These are phyloP conservation scores for Crocuta crocuta DNA, from an alignment of 2,113 vertebrate genomes.

Conservation along the genomic window DNA sequence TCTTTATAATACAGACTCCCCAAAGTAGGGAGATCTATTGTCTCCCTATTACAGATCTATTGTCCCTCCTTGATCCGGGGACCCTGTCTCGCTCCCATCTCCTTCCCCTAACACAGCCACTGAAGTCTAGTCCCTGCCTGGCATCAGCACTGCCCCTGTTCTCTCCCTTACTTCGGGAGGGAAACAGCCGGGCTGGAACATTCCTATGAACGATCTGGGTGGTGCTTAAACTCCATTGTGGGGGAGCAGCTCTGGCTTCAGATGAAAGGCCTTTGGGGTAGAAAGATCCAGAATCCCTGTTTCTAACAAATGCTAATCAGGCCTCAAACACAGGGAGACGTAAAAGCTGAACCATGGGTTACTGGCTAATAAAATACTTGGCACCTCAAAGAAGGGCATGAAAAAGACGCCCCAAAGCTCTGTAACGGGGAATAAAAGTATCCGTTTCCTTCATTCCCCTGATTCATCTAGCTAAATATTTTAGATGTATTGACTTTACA, in stretches of 20 bases:
- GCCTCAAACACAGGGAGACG: conserved; percentile 23
- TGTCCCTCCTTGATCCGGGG: not conserved
- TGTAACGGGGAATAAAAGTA: conserved; percentile 40
- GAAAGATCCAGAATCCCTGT: conserved; percentile 43
- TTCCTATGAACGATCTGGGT: conserved; percentile 6
- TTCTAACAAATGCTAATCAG: conserved; percentile 53
- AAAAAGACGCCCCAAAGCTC: conserved; percentile 53
- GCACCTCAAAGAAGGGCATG: conserved; percentile 21
- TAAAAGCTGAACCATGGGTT: conserved; percentile 44
- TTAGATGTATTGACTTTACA: conserved; percentile 9
- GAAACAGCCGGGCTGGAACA: not conserved
- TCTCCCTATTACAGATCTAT: not conserved
- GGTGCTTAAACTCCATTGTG: not conserved
- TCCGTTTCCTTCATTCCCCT: conserved; percentile 38
- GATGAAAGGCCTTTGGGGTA: conserved; percentile 32
- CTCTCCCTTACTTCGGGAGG: not conserved
- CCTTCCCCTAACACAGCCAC: not conserved
- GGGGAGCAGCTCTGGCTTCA: not conserved
- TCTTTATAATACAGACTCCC: not conserved
- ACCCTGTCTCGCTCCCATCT: not conserved
- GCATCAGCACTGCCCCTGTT: too few relatives aligned
- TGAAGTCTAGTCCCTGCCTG: not conserved
- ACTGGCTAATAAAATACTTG: conserved; percentile 50
- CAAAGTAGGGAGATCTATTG: not conserved
- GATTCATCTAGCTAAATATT: conserved; percentile 62